Conservation (phyloP, 2,888 invertebrate genomes). For the Mesorhabditis sp. region DNA sequence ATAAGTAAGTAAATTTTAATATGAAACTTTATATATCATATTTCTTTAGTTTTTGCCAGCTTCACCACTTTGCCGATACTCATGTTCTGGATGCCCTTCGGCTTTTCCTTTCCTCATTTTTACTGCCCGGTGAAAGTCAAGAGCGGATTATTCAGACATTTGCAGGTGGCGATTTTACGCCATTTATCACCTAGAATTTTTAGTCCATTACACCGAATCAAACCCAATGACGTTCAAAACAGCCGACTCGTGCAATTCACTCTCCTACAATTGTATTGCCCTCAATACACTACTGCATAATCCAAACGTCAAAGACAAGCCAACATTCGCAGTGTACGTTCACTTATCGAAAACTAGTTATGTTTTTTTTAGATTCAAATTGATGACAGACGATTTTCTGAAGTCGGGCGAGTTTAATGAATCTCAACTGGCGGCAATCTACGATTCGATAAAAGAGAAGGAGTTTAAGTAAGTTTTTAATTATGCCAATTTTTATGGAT, state of each 20-base stretch:
- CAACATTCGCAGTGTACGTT: constrained; percentile 30
- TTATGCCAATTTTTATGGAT: background rate
- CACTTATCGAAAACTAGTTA: constrained; percentile 23
- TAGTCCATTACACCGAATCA: constrained; percentile 17
- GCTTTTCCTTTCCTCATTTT: constrained; percentile 22
- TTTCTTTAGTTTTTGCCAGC: background rate
- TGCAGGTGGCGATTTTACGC: constrained; percentile 9
- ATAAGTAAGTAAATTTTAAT: background rate
- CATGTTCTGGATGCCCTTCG: constrained; percentile 5
- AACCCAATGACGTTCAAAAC: constrained; percentile 23
- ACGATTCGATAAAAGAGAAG: constrained; percentile 11
- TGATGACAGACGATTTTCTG: background rate
- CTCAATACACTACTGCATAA: constrained; percentile 44
- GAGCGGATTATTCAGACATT: constrained; percentile 36
- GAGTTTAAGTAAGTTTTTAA: constrained; percentile 17
- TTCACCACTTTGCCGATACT: background rate
- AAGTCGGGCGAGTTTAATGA: background rate
- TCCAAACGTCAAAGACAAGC: constrained; percentile 37
- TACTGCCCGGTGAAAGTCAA: constrained; percentile 41
- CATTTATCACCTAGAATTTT: background rate
- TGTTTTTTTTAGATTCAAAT: background rate
- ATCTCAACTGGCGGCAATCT: constrained; percentile 6
- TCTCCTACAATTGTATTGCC: constrained; percentile 41
- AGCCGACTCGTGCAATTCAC: constrained; percentile 33
- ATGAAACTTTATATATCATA: background rate